These are phyloP conservation scores for Alethe diademata DNA, from an alignment of 2,113 vertebrate genomes.

Conservation along the genomic window DNA sequence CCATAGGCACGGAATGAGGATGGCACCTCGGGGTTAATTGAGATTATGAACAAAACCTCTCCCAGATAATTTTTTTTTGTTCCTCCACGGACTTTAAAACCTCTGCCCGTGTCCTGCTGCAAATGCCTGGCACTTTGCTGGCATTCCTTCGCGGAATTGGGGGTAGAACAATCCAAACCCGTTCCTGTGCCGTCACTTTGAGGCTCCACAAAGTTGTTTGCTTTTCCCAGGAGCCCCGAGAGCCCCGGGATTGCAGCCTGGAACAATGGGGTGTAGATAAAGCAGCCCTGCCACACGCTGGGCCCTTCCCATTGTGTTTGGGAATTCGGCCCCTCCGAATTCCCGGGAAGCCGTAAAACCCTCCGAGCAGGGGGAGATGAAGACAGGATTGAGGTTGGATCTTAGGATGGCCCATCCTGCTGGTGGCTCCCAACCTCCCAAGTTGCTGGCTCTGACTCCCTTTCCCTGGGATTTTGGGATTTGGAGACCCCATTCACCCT, in stretches of 20 bases:
- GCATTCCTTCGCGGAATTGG: accelerated
- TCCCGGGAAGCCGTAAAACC: not conserved
- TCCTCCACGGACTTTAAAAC: not conserved
- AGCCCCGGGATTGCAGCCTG: not conserved
- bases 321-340: not conserved
- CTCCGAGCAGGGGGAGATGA: not conserved
- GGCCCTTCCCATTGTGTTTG: not conserved
- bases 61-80: accelerated
- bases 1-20: not conserved
- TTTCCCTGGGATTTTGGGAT: not conserved
- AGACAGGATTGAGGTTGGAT: not conserved
- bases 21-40: not conserved
- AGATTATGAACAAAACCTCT: not conserved
- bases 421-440: conserved; percentile 2
- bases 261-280: conserved; percentile 15
- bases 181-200: not conserved
- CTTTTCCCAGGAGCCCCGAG: not conserved
- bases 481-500: not conserved
- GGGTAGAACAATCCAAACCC: not conserved
- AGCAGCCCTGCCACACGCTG: not conserved
- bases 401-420: not conserved
- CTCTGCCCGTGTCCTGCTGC: not conserved
- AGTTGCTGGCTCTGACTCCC: not conserved
- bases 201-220: not conserved
- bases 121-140: not conserved